Percentiles rank a stretch among this genome's conserved stretches.
phyloP scores from a whole-genome alignment of 2,113 vertebrate species.

The Micromys minutus region DNA sequence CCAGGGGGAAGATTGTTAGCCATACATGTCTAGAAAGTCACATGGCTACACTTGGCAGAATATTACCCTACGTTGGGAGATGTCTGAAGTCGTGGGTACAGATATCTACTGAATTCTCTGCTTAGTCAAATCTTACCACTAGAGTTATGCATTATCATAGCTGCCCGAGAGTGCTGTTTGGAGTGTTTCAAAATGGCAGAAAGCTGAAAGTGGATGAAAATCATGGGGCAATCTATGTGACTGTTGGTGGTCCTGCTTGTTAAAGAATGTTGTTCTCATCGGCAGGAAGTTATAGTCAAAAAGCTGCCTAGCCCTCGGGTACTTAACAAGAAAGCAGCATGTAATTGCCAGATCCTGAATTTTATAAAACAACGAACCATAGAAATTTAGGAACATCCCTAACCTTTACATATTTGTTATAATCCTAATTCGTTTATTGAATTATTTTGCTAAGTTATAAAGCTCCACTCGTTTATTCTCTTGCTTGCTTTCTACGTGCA shows the following conservation, averaged over 20 bases:
- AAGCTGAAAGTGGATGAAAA: neutral
- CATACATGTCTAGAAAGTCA: neutral
- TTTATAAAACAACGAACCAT: neutral
- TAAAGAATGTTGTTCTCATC: neutral
- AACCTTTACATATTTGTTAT: neutral
- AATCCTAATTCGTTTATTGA: neutral
- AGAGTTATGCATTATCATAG: neutral
- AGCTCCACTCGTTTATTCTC: neutral
- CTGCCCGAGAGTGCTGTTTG: neutral
- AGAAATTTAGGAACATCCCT: neutral
- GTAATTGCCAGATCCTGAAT: neutral
- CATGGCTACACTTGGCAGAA: neutral
- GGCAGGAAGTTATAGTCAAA: neutral
- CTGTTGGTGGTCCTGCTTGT: neutral
- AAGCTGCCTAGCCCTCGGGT: neutral
- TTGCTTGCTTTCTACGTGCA: neutral
- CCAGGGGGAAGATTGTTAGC: neutral
- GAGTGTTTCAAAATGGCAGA: neutral
- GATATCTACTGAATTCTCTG: neutral
- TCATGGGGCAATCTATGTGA: neutral
- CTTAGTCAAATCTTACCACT: neutral
- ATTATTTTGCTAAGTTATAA: neutral
- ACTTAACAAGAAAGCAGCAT: neutral
- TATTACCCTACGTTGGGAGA: neutral
- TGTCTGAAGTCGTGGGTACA: neutral